Evolutionary conservation across 2,888 invertebrate species (phyloP).

Genomic region (Gymnocheta viridis): DNA sequence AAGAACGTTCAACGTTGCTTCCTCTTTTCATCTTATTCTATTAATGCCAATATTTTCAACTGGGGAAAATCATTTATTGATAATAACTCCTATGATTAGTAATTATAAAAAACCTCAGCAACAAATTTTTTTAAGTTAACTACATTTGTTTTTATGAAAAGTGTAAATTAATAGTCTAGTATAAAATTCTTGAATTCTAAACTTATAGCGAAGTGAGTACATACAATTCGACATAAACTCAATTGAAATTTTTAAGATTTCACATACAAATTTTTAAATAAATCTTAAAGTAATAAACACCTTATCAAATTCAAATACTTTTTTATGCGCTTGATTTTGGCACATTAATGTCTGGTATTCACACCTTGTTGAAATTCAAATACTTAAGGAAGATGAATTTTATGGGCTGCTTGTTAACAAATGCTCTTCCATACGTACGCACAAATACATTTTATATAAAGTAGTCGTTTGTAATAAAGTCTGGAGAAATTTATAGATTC

Average conservation of each 20-base stretch:
- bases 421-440: constrained; percentile 25
- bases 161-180: neutral
- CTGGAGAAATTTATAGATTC: constrained; percentile 64
- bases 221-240: neutral
- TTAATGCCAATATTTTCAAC: too few species aligned
- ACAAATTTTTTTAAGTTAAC: too few species aligned
- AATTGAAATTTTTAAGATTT: neutral
- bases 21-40: too few species aligned
- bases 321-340: constrained; percentile 27
- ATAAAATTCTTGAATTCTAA: neutral
- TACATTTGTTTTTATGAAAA: neutral
- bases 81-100: too few species aligned
- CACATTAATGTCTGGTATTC: constrained; percentile 53
- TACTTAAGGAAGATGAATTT: constrained; percentile 35
- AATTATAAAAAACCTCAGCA: too few species aligned
- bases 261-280: neutral
- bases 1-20: too few species aligned
- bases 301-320: constrained; percentile 17
- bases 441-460: constrained; percentile 38
- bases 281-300: neutral
- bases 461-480: constrained; percentile 63
- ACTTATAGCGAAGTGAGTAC: too few species aligned
- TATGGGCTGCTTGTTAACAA: constrained; percentile 58
- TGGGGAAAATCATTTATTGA: too few species aligned
- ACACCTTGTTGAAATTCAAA: constrained; percentile 37